A percentile compares a stretch with the other conserved stretches of the same genome.
phyloP scores from a whole-genome alignment of 2,888 invertebrate species.

The Odontothrips loti region DNA sequence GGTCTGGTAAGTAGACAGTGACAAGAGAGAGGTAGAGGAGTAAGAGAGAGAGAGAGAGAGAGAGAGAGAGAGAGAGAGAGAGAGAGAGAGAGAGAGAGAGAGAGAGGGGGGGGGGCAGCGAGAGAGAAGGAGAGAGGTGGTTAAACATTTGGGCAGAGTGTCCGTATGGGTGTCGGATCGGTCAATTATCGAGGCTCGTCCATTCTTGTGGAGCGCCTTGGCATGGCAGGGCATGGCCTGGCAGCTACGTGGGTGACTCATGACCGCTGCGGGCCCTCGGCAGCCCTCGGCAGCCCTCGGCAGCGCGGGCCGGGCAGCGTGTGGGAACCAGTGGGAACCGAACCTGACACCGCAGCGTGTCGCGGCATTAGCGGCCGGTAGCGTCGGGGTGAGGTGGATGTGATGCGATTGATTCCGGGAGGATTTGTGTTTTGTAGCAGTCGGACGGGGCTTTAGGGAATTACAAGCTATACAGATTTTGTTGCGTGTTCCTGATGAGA shows the following conservation, averaged over 20 bases:
- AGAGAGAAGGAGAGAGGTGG: neutral
- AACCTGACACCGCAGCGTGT: constrained; percentile 38
- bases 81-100: neutral
- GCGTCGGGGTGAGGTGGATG: too few species aligned
- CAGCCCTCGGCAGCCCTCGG: neutral
- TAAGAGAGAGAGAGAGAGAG: neutral
- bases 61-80: neutral
- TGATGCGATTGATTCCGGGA: too few species aligned
- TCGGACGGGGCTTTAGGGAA: too few species aligned
- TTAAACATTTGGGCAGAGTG: neutral
- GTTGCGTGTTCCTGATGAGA: too few species aligned
- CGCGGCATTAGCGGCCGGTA: neutral
- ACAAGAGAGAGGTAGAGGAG: neutral
- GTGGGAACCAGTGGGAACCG: constrained; percentile 40
- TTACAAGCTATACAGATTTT: too few species aligned
- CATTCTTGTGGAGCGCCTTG: neutral
- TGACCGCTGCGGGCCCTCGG: neutral
- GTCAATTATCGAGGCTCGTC: neutral
- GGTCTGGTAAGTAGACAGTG: neutral
- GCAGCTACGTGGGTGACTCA: too few species aligned
- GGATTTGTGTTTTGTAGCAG: too few species aligned
- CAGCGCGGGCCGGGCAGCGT: constrained; percentile 39
- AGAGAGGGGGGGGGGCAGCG: neutral
- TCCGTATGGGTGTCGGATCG: neutral
- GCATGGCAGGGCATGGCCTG: too few species aligned